Evolutionary conservation across 2,888 invertebrate species (phyloP), one percentile per base, ranked within the genome.

Genomic region (Augiades crinisus): DNA sequence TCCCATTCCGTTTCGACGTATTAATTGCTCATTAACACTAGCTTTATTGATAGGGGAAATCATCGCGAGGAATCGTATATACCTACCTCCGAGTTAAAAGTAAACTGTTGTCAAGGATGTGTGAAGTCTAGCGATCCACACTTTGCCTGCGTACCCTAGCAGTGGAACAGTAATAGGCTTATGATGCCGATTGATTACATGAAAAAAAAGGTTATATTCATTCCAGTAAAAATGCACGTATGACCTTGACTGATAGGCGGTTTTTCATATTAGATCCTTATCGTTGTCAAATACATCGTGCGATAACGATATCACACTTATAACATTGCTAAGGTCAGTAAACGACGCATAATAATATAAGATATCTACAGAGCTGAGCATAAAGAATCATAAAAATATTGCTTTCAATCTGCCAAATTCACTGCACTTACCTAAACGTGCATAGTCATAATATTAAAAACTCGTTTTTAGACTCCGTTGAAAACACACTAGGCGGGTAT

Each of bases 321-420:
- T 41, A 16, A 37, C 16, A 36, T 7, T 47, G 12, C n/a, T 10
- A 37, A 47, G 27, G 37, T 37, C 37, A 47, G 37, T 37, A 21
- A 36, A 17, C 36, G 8, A 19, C 12, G 12, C 7, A 17, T 17
- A 27, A 14, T 41, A 5, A 8, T 10, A 8, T 10, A 27, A 8
- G 5, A 27, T 8, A 27, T 27, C n/a, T 27, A 27, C 4, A n/a
- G 1, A 4, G 27, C 10, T 27, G 10, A 30, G 19, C n/a, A 10
- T 19, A 19, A 12, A 8, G 38, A 6, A 38, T 8, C 10, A 38
- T n/a, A 37, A 37, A 19, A 17, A 36, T 12, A 34, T 16, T 30
- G 12, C 30, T 33, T 33, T 33, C 14, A 33, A 13, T 14, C 33
- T 33, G 24, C 24, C 24, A 24, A 40, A 12, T 16, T 14, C 3